These are phyloP conservation scores for Karalla daura DNA, from an alignment of 2,797 vertebrate genomes.

Conservation along the genomic window DNA sequence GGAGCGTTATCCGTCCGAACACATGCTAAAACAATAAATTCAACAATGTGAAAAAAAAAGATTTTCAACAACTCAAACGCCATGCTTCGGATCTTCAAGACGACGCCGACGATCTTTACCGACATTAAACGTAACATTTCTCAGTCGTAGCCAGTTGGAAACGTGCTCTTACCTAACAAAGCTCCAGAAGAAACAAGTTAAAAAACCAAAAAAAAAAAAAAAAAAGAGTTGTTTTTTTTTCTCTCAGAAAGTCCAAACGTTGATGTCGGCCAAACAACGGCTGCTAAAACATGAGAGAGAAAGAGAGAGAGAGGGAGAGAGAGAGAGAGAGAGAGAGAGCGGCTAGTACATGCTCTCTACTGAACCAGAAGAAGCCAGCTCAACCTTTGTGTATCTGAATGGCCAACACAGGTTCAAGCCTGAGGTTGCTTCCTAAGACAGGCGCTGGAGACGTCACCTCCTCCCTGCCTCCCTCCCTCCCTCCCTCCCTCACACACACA, in stretches of 20 bases:
- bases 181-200: conserved; percentile 56
- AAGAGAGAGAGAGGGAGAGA: too few relatives aligned
- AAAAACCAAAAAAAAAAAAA: conserved; percentile 33
- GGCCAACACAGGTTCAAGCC: conserved; percentile 78
- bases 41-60: background rate
- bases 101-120: background rate
- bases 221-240: conserved; percentile 32
- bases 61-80: conserved; percentile 2
- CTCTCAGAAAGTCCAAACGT: conserved; percentile 73
- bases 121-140: conserved; percentile 13
- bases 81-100: background rate
- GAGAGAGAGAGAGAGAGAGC: too few relatives aligned
- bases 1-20: conserved; percentile 19
- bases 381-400: conserved; percentile 73
- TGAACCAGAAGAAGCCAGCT: conserved; percentile 70
- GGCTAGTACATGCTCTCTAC: conserved; percentile 71
- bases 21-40: background rate
- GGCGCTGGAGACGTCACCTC: conserved; percentile 81
- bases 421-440: conserved; percentile 79
- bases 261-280: conserved; percentile 52
- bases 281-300: conserved; percentile 64
- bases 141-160: conserved; percentile 5
- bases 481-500: too few relatives aligned
- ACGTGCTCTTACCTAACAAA: conserved; percentile 71
- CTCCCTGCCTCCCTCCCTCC: conserved; percentile 58